Evolutionary conservation across 2,797 vertebrate species (phyloP).

Genomic region (Hozukius guyotensis): DNA sequence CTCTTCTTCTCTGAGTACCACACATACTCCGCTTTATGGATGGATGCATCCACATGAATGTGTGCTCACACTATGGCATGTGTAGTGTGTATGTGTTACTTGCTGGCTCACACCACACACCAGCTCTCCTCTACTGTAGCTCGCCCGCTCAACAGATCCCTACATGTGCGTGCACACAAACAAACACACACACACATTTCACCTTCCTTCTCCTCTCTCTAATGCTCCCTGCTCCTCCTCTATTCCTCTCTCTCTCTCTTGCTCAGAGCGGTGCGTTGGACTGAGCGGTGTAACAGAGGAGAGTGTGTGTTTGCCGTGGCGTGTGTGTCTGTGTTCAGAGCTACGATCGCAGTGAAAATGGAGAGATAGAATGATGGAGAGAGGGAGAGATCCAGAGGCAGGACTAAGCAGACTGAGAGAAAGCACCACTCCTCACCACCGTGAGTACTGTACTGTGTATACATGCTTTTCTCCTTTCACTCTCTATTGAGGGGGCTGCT

Average conservation of each 20-base stretch:
- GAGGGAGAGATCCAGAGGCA: conserved; percentile 48
- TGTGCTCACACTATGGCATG: background rate
- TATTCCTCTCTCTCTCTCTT: conserved; percentile 37
- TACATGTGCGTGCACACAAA: background rate
- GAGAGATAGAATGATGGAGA: conserved; percentile 4
- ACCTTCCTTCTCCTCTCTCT: conserved; percentile 47
- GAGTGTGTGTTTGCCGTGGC: conserved; percentile 47
- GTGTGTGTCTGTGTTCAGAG: conserved; percentile 58
- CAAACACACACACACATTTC: conserved; percentile 12
- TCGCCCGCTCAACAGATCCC: conserved; percentile 4
- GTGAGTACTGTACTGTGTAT: conserved; percentile 58
- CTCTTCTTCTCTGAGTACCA: background rate
- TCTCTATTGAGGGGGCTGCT: conserved; percentile 27
- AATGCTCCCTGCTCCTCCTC: conserved; percentile 40
- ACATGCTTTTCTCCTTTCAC: conserved; percentile 27
- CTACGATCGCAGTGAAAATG: conserved; percentile 54
- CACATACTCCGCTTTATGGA: background rate
- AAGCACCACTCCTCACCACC: conserved; percentile 40
- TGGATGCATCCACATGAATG: background rate
- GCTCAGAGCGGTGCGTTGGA: conserved; percentile 47
- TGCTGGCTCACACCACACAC: background rate
- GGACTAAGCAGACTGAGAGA: conserved; percentile 50
- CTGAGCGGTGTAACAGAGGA: conserved; percentile 48
- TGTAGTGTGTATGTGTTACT: background rate
- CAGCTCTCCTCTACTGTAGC: conserved; percentile 22